Base-by-base conservation (phyloP, 2,113 vertebrate genomes). In the Oceanites oceanicus region DNA sequence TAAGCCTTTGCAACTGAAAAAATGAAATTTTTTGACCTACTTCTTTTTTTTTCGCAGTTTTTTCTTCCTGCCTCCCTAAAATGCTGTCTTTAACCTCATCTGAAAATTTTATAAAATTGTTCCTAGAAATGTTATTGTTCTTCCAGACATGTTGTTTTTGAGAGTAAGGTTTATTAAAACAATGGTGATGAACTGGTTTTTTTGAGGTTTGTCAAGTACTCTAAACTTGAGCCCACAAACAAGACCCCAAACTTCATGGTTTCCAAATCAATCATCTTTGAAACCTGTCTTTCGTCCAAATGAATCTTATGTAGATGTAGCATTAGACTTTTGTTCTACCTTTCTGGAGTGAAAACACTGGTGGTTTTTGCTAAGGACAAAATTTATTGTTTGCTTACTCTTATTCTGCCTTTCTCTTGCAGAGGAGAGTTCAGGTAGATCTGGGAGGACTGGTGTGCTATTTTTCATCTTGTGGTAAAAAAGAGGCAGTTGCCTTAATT, bases 111-210 rank as follows among this genome's bases (percentile, higher is more conserved):
- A 50, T 55, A 45, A 26, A 77, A 58, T 14, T 5, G 1, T 91
- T 95, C 72, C 40, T 94, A 84, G 79, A 96, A 91, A 92, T 61
- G 11, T 25, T 90, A 38, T 19, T 92, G 36, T 75, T 94, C 56
- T 93, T 84, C 25, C 42, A 77, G 47, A 19, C 21, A 15, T 56
- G 11, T 14, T 92, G 19, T 15, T 80, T 86, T 88, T 70, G 66
- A 91, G 47, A 74, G 17, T 11, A 71, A 25, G 45, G 15, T 56
- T 52, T 62, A 29, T 82, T 68, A 72, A 96, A 93, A 65, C 49
- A 93, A 17, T 82, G 23, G 6, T 6, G 11, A 59, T 78, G 20
- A 74, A 9, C 42, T 73, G 7, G 0, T 27, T 72, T 49, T 76
- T 55, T 80, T 59, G 58, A 61, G 32, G 9, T 67, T 76, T 55